phyloP scores from a whole-genome alignment of 1,140 invertebrate species.

The Plodia interpunctella region DNA sequence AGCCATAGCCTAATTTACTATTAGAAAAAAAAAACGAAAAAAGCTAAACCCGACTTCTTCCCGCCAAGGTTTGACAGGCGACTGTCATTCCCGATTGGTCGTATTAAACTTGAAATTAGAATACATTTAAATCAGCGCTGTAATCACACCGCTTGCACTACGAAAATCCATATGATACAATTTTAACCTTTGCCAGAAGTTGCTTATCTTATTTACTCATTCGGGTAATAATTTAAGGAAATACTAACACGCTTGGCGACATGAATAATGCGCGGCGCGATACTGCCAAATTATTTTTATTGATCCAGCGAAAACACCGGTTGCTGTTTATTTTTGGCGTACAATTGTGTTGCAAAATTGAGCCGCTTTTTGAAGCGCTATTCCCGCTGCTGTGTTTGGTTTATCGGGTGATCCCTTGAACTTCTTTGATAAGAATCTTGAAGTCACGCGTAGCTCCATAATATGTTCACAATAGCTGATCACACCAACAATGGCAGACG shows the following conservation, averaged over 20 bases:
- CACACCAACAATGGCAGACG: background rate
- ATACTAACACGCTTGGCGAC: background rate
- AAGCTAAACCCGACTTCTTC: constrained; percentile 39
- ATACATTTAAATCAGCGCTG: background rate
- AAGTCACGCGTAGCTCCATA: background rate
- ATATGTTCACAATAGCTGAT: background rate
- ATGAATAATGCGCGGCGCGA: constrained; percentile 1
- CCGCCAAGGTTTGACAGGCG: constrained; percentile 43
- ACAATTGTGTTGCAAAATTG: background rate
- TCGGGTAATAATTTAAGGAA: background rate
- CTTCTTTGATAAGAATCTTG: constrained; percentile 3
- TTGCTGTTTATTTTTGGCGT: background rate
- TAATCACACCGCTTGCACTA: constrained; percentile 2
- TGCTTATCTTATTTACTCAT: background rate
- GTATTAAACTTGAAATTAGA: constrained; percentile 18
- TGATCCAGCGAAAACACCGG: constrained; percentile 2
- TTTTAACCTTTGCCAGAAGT: background rate
- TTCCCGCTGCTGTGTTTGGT: background rate
- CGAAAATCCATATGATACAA: background rate
- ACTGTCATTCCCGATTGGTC: constrained; percentile 29
- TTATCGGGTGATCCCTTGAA: constrained; percentile 12
- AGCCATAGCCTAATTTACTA: constrained; percentile 15
- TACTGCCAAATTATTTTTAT: constrained; percentile 9
- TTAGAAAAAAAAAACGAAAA: constrained; percentile 27
- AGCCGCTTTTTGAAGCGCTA: constrained; percentile 6